Percentiles rank a stretch among this genome's conserved stretches.
Evolutionary conservation across 2,888 invertebrate species (phyloP).

Genomic region (Sminthurinus aureus): DNA sequence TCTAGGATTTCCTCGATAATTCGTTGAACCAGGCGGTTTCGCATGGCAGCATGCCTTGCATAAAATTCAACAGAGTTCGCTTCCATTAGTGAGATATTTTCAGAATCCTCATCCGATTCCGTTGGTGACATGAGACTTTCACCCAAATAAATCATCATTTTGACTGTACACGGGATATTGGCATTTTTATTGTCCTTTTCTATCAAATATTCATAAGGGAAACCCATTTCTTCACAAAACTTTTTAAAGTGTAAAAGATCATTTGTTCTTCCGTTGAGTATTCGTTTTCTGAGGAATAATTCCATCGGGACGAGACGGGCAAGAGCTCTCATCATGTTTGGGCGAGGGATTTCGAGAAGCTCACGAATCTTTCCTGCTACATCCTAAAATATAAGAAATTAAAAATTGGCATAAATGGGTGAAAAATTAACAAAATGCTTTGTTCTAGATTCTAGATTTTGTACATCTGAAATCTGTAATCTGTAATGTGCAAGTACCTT

Average conservation of each 20-base stretch:
- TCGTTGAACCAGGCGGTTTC: constrained; percentile 47
- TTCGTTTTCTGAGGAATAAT: constrained; percentile 44
- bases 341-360: constrained; percentile 47
- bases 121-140: background rate
- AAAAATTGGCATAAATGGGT: background rate
- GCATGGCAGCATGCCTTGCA: constrained; percentile 46
- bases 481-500: constrained; percentile 36
- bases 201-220: constrained; percentile 38
- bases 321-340: constrained; percentile 51
- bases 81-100: constrained; percentile 40
- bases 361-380: constrained; percentile 50
- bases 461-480: background rate
- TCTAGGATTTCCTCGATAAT: constrained; percentile 48
- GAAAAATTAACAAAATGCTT: background rate
- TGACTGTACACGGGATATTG: constrained; percentile 44
- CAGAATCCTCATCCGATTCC: background rate
- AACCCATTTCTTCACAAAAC: constrained; percentile 49
- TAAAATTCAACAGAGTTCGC: constrained; percentile 54
- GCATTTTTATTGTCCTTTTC: constrained; percentile 45
- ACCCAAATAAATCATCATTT: constrained; percentile 36
- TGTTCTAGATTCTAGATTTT: background rate
- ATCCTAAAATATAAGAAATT: constrained; percentile 28
- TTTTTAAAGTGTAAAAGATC: constrained; percentile 50
- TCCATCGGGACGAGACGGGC: constrained; percentile 50
- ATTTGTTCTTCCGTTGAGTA: constrained; percentile 46